Percentiles rank a stretch among this genome's conserved stretches.
These are phyloP conservation scores for Hirtodrosophila trivittata DNA, from an alignment of 2,888 invertebrate species.

Conservation along the genomic window DNA sequence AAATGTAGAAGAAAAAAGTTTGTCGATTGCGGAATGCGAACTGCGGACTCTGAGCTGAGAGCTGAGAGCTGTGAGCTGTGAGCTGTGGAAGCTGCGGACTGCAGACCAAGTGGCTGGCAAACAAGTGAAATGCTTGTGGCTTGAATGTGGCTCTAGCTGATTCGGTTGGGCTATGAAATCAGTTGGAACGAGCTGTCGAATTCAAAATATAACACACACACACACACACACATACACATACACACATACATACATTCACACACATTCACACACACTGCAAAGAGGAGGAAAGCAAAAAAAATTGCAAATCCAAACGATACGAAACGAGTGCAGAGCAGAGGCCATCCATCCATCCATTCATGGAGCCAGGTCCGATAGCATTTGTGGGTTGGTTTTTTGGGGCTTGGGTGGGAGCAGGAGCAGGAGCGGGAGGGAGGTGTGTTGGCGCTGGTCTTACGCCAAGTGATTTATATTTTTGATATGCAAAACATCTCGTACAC, in stretches of 20 bases:
- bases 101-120: slow-evolving; percentile 53
- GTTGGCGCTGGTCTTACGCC: slow-evolving; percentile 71
- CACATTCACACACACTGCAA: not conserved
- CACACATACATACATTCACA: slow-evolving; percentile 13
- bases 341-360: slow-evolving; percentile 53
- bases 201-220: slow-evolving; percentile 43
- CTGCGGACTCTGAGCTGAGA: not conserved
- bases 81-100: slow-evolving; percentile 23
- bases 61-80: slow-evolving; percentile 4
- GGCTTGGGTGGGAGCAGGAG: not conserved
- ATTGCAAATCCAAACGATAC: slow-evolving; percentile 45
- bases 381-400: not conserved
- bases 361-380: slow-evolving; percentile 49
- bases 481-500: slow-evolving; percentile 74
- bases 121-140: slow-evolving; percentile 26
- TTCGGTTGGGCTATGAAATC: slow-evolving; percentile 48
- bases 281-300: slow-evolving; percentile 20
- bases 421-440: not conserved
- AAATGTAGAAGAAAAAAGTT: slow-evolving; percentile 17
- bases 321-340: slow-evolving; percentile 57
- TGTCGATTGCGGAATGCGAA: slow-evolving; percentile 34
- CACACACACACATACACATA: slow-evolving; percentile 15
- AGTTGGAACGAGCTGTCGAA: slow-evolving; percentile 71
- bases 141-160: slow-evolving; percentile 25
- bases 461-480: slow-evolving; percentile 80